Evolutionary conservation across 2,797 vertebrate genomes (phyloP), one percentile per base, ranked within the genome.

Genomic region (Poeciliopsis presidionis): DNA sequence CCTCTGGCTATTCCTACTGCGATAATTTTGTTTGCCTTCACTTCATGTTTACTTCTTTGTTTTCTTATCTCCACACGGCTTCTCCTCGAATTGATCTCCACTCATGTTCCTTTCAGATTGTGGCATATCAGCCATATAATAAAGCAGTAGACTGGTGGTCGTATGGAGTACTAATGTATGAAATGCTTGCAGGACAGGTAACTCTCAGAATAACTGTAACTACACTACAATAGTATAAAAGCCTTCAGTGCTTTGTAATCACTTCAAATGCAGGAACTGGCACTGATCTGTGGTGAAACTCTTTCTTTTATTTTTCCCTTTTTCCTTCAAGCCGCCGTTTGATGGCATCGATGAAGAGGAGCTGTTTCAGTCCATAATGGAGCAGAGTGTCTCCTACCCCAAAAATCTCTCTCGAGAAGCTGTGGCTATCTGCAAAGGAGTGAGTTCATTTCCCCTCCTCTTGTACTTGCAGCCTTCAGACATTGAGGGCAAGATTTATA

Each of bases 101-200:
- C 78, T 86, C 61, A 71, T 59, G 69, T 84, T 28, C 72, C 75
- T 71, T 81, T 33, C 90, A 98, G 97, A 98, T 98, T 81, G 97
- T 98, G 84, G 97, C 97, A 1, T 98, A 98, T 87, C 97, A 98
- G 88, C 96, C 97, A 0, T 98, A 98, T 1, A 93, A 95, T 78
- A 97, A 97, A 91, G 96, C 97, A 5, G 97, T 97, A 20, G 97
- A 98, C 86, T 98, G 97, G 97, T 98, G 97, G 97, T 97, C 97
- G 11, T 98, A 96, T 59, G 97, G 97, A 43, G 97, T 98, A 0
- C 93, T 98, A 79, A 91, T 98, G 5, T 98, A 97, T 82, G 97
- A 98, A 88, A 97, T 98, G 97, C 87, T 98, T 87, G 97, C 97
- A 7, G 97, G 97, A 84, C 97, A 98, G 96, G 97, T 98, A 92